Evolutionary conservation across 2,888 invertebrate species (phyloP).

Genomic region (Rhagonycha fulva): DNA sequence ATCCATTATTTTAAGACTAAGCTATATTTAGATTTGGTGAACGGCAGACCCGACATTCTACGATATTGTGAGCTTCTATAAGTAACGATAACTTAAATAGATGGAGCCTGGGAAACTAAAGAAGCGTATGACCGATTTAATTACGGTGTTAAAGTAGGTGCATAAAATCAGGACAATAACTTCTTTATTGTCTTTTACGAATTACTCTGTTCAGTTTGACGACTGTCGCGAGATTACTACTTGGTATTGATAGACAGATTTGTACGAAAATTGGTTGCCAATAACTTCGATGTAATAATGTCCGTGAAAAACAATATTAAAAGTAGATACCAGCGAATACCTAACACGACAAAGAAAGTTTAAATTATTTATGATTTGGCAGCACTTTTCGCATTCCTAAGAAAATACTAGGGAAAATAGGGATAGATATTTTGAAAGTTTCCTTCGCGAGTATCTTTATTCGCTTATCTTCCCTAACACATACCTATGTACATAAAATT

Average conservation of each 20-base stretch:
- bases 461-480: background rate
- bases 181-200: background rate
- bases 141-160: background rate
- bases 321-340: no score
- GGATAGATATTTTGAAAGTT: no score
- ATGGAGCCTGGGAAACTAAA: constrained; percentile 26
- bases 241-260: background rate
- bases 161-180: background rate
- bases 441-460: no score
- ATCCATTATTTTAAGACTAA: constrained; percentile 50
- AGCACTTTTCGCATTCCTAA: background rate
- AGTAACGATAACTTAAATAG: constrained; percentile 24
- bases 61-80: constrained; percentile 21
- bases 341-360: no score
- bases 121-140: background rate
- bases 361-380: background rate
- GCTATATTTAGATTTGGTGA: constrained; percentile 44
- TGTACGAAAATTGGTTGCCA: background rate
- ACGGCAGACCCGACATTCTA: constrained; percentile 17
- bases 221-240: background rate
- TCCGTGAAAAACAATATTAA: no score
- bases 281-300: background rate
- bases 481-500: no score
- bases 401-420: background rate
- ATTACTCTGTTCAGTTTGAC: background rate